phyloP scores from a whole-genome alignment of 2,113 vertebrate species.

The Brachyhypopomus gauderio region DNA sequence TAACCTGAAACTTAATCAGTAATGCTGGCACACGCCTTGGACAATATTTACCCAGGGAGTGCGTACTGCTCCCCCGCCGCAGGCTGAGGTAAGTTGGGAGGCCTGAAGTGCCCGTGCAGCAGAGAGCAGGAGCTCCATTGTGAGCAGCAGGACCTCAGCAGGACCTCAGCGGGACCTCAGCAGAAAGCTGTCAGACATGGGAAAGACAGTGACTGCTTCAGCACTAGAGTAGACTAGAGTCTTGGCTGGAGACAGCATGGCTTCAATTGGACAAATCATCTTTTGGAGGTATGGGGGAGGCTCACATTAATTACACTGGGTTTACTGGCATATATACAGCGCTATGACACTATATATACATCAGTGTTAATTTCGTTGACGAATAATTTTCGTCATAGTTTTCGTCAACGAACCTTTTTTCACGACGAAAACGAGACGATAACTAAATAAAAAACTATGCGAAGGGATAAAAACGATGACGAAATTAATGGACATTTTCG shows the following conservation, averaged over 20 bases:
- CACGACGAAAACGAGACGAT: no score
- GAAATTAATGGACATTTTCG: no score
- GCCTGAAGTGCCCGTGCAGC: not conserved
- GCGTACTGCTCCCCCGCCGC: slow-evolving; percentile 12
- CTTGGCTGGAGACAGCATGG: slow-evolving; percentile 40
- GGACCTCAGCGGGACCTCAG: not conserved
- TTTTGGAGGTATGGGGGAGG: slow-evolving; percentile 48
- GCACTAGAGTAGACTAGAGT: not conserved
- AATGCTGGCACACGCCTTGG: slow-evolving; percentile 31
- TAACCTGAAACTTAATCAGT: slow-evolving; percentile 24
- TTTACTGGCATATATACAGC: not conserved
- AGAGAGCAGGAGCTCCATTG: not conserved
- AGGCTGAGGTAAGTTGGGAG: not conserved
- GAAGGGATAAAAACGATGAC: no score
- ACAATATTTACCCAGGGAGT: slow-evolving; percentile 54
- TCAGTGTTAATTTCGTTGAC: no score
- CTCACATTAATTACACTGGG: not conserved
- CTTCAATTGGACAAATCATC: slow-evolving; percentile 57
- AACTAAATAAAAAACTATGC: no score
- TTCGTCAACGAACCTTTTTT: no score
- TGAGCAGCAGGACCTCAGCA: not conserved
- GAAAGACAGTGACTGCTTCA: not conserved
- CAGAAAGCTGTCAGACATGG: slow-evolving; percentile 16
- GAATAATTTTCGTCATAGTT: no score
- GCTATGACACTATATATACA: not conserved